These are phyloP conservation scores for Leptodactylus fuscus DNA, from an alignment of 2,113 vertebrate species.

Conservation along the genomic window DNA sequence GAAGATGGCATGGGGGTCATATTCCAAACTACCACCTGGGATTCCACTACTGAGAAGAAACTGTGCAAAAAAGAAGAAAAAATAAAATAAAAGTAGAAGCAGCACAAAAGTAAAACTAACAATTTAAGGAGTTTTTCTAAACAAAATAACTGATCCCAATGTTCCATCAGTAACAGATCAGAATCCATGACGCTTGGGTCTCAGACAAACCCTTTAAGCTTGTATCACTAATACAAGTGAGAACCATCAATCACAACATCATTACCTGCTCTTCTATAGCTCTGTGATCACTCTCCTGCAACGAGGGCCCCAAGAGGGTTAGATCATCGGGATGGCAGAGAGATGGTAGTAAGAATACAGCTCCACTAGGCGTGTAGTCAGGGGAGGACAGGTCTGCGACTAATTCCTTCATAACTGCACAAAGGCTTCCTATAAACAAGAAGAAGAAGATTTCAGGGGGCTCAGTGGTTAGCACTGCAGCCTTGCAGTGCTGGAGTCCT, in stretches of 20 bases:
- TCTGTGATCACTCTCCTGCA: slow-evolving; percentile 80
- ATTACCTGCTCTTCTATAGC: slow-evolving; percentile 91
- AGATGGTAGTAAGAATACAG: slow-evolving; percentile 80
- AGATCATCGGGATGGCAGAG: slow-evolving; percentile 86
- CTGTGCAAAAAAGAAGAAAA: slow-evolving; percentile 63
- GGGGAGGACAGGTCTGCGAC: slow-evolving; percentile 81
- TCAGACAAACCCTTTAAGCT: no score
- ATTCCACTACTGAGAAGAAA: slow-evolving; percentile 80
- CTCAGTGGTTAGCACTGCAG: no score
- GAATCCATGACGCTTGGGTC: no score
- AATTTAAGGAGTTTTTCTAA: no score
- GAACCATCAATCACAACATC: no score
- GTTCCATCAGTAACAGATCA: no score
- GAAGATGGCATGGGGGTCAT: slow-evolving; percentile 85
- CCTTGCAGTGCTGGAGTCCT: no score
- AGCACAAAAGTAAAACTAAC: no score
- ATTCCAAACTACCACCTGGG: slow-evolving; percentile 84
- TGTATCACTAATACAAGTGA: no score
- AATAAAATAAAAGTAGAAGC: no score
- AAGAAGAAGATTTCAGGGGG: neutral
- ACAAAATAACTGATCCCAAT: no score
- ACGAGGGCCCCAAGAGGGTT: slow-evolving; percentile 78
- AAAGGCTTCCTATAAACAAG: slow-evolving; percentile 76
- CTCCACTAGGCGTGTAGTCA: slow-evolving; percentile 79
- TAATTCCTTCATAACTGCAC: slow-evolving; percentile 84